A percentile compares a stretch with the other conserved stretches of the same genome.
These are phyloP conservation scores for Chaitophorus viminalis DNA, from an alignment of 2,888 invertebrate genomes.

Conservation along the genomic window DNA sequence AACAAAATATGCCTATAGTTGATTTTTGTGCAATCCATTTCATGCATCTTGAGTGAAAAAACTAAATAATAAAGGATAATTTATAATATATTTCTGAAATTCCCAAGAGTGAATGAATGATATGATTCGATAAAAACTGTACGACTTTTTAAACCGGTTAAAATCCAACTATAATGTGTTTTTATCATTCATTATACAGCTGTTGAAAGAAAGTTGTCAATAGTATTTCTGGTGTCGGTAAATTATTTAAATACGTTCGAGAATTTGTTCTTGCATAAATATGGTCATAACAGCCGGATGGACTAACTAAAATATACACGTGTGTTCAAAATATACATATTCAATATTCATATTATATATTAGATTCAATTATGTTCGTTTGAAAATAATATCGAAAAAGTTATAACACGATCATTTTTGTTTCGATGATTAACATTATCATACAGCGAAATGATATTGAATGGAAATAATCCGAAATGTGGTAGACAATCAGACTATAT, in stretches of 20 bases:
- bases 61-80: too few relatives aligned
- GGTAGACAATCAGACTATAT: constrained; percentile 11
- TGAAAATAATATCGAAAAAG: background rate
- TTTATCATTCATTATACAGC: background rate
- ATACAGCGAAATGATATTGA: background rate
- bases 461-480: background rate
- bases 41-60: too few relatives aligned
- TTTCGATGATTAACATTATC: too few relatives aligned
- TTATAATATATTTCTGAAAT: too few relatives aligned
- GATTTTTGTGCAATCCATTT: too few relatives aligned
- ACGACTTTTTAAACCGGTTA: background rate
- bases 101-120: too few relatives aligned
- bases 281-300: constrained; percentile 3
- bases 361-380: background rate
- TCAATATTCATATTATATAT: too few relatives aligned
- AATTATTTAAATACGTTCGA: background rate
- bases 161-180: background rate
- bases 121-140: background rate
- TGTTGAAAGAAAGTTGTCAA: constrained; percentile 12
- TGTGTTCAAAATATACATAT: too few relatives aligned
- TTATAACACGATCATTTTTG: background rate
- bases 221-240: background rate
- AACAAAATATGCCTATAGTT: too few relatives aligned
- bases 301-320: background rate
- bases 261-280: background rate